Evolutionary conservation across 2,113 vertebrate genomes (phyloP).

Genomic region (Menura novaehollandiae): DNA sequence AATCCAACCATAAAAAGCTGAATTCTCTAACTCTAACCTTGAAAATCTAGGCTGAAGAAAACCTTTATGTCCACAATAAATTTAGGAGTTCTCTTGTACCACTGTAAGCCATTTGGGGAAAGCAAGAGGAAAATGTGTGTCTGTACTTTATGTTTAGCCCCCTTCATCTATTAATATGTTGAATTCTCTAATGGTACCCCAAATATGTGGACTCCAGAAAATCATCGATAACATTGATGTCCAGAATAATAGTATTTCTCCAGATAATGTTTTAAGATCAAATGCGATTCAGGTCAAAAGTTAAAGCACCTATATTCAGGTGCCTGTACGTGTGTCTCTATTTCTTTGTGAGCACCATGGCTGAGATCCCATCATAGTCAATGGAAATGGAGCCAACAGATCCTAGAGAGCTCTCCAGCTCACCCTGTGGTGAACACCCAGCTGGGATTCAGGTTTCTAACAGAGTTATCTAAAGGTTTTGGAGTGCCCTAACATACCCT

Average conservation of each 20-base stretch:
- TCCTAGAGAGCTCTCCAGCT: neutral
- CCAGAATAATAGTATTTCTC: neutral
- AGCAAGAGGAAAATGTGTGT: neutral
- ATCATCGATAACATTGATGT: fast-evolving
- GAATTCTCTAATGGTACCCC: neutral
- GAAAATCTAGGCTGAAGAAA: neutral
- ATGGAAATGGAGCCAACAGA: neutral
- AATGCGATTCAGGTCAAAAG: neutral
- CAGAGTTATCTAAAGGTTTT: neutral
- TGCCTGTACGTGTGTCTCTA: neutral
- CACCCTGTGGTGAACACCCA: neutral
- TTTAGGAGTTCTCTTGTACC: neutral
- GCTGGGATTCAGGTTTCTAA: neutral
- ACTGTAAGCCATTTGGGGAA: neutral
- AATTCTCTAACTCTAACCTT: neutral
- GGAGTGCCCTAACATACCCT: neutral
- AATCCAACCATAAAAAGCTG: neutral
- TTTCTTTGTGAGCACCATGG: neutral
- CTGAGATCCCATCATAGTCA: neutral
- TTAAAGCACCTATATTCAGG: neutral
- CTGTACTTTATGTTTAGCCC: neutral
- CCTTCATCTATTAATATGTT: neutral
- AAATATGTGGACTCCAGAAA: neutral
- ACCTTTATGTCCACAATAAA: neutral
- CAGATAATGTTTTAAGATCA: neutral